These are phyloP conservation scores for Eremophila alpestris DNA, from an alignment of 2,797 vertebrate genomes.

Conservation along the genomic window DNA sequence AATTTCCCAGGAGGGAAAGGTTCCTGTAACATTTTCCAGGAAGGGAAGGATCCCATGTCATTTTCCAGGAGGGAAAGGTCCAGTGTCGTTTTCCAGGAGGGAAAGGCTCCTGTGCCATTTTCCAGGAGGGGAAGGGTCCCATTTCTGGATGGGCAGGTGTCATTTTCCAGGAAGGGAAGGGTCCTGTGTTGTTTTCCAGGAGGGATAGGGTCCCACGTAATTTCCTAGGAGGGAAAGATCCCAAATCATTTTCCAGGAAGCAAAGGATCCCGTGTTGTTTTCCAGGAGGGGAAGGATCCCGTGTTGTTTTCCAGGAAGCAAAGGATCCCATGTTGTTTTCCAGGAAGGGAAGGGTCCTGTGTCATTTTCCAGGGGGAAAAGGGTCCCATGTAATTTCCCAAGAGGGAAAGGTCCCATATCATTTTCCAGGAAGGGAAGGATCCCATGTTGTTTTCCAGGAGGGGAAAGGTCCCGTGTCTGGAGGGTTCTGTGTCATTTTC, in stretches of 20 bases:
- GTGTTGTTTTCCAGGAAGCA: neutral
- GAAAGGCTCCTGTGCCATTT: rapidly evolving
- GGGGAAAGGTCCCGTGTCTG: too few relatives aligned
- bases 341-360: neutral
- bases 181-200: neutral
- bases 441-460: neutral
- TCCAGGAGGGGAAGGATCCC: too few relatives aligned
- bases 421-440: neutral
- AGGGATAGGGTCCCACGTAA: neutral
- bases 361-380: too few relatives aligned
- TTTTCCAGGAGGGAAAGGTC: neutral
- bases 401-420: neutral
- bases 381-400: neutral
- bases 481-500: too few relatives aligned
- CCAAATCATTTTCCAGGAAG: neutral
- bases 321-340: neutral
- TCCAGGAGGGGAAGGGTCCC: neutral
- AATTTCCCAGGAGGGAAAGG: neutral
- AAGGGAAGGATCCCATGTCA: neutral
- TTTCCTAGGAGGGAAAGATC: neutral
- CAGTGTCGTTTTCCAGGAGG: neutral
- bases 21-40: too few relatives aligned
- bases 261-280: neutral
- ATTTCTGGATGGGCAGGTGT: neutral
- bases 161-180: neutral